Percentiles rank a stretch among this genome's conserved stretches.
These are phyloP conservation scores for Fissipunctia ypsillon DNA, from an alignment of 2,888 invertebrate genomes.

Conservation along the genomic window DNA sequence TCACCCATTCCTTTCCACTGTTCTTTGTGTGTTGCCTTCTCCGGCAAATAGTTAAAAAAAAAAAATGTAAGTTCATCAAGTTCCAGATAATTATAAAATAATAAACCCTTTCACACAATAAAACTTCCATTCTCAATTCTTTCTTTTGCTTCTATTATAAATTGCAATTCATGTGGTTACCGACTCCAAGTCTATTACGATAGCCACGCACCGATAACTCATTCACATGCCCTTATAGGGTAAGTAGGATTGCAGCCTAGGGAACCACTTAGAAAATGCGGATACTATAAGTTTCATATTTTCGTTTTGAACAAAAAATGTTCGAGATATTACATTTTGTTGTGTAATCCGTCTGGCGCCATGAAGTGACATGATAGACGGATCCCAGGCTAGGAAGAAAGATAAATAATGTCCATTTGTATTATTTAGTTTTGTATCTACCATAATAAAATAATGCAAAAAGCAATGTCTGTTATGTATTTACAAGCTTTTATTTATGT, in stretches of 20 bases:
- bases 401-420: conserved; percentile 10
- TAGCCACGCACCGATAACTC: conserved; percentile 74
- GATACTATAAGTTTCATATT: conserved; percentile 76
- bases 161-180: conserved; percentile 58
- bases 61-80: neutral
- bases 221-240: conserved; percentile 82
- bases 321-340: conserved; percentile 65
- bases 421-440: neutral
- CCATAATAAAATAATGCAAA: no score
- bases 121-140: neutral
- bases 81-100: neutral
- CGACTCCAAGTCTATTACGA: conserved; percentile 63
- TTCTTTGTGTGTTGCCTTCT: neutral
- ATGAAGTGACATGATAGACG: conserved; percentile 12
- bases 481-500: neutral
- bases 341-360: conserved; percentile 65
- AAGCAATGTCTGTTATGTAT: no score
- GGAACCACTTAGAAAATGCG: conserved; percentile 78
- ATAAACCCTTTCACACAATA: conserved; percentile 19
- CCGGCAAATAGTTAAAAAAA: no score
- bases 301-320: conserved; percentile 73
- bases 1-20: neutral
- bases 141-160: conserved; percentile 26
- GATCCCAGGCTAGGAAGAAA: neutral
- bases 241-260: conserved; percentile 67